Evolutionary conservation across 2,888 invertebrate genomes (phyloP), one percentile per base, ranked within the genome.

Genomic region (Cerastoderma edule): DNA sequence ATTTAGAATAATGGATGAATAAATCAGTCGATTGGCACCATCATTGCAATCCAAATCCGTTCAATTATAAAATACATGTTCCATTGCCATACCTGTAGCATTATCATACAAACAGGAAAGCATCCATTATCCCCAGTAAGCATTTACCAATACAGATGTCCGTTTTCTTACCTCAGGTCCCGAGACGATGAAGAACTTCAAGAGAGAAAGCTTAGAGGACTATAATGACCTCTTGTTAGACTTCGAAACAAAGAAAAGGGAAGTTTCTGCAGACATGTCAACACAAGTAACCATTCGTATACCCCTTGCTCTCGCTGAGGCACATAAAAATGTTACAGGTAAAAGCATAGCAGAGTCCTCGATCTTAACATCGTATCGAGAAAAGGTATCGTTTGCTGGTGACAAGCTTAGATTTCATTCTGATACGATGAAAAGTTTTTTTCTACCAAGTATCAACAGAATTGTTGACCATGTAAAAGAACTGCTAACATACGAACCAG

Each of bases 241-340:
- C 24, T 60, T 60, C 27, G 60, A 60, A 24, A 19, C 27, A 10
- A 60, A 32, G 22, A 60, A 60, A 24, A 35, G 60, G 39, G 39
- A 35, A 8, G 27, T 60, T 10, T 16, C 35, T 39, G 39, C 60
- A 2, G 56, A 56, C 2, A 56, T 32, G 32, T 28, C 28, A 56
- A 4, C 30, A 2, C 28, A 56, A n/a, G n/a, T 56, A 2, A 56
- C 56, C 1, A 5, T 56, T 5, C 13, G 30, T 19, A 13, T 56
- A 4, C 56, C 56, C n/a, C 6, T 32, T 3, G 56, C 30, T 8
- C 32, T 56, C 30, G 32, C 13, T 16, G 56, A 56, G 28, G 10
- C 32, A 19, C 32, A 19, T 30, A 19, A 10, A 5, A n/a, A 30
- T 10, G 10, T 30, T 19, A 56, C 56, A 8, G 5, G 19, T 28